Conservation (phyloP, 2,888 invertebrate genomes). For the Pantelozetes paolii region DNA sequence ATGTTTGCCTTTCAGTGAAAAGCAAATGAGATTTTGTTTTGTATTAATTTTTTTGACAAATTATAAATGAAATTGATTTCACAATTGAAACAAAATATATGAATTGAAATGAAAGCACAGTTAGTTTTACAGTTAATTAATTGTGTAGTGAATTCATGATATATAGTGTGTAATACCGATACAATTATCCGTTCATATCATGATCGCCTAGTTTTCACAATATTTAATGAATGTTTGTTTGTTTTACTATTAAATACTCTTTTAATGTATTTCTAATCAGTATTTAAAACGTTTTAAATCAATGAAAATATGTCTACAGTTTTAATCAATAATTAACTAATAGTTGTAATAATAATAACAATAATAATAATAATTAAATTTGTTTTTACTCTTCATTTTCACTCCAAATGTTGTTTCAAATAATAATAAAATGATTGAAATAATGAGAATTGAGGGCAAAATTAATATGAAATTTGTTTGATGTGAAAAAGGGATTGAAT, state of each 20-base stretch:
- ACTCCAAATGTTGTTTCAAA: no score
- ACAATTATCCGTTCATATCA: constrained; percentile 5
- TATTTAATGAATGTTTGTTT: constrained; percentile 13
- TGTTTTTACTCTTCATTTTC: neutral
- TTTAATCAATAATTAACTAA: neutral
- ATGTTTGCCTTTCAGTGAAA: no score
- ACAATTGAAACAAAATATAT: neutral
- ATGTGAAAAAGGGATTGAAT: neutral
- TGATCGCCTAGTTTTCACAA: constrained; percentile 36
- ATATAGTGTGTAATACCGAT: constrained; percentile 25
- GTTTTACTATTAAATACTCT: neutral
- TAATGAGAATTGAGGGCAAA: neutral
- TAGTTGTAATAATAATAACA: neutral
- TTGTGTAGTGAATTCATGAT: constrained; percentile 12
- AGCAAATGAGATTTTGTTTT: no score
- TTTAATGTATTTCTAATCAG: neutral
- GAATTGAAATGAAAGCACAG: neutral
- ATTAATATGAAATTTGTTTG: no score
- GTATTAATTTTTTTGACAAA: neutral
- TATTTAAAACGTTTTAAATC: neutral
- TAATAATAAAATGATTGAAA: no score
- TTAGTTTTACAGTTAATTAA: neutral
- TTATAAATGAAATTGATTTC: neutral
- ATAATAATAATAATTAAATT: neutral
- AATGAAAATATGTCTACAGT: neutral